phyloP scores from a whole-genome alignment of 2,888 invertebrate genomes.

The Phaedon cochleariae region DNA sequence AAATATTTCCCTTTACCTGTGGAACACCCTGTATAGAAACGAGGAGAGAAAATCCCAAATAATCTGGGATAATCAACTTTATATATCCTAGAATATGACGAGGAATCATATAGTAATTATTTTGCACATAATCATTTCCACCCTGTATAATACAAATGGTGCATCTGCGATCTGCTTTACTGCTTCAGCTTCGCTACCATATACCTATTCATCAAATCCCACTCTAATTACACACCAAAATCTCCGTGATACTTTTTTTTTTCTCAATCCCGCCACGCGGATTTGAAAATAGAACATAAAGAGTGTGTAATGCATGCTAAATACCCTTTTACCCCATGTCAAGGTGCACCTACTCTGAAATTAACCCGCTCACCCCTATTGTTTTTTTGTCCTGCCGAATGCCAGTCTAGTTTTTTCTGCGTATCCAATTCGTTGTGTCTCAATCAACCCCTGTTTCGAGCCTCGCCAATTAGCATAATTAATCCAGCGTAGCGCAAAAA shows the following conservation, averaged over 20 bases:
- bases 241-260: constrained; percentile 34
- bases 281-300: constrained; percentile 35
- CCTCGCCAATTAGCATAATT: constrained; percentile 44
- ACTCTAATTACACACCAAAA: constrained; percentile 35
- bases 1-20: too few relatives aligned
- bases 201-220: neutral
- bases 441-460: constrained; percentile 37
- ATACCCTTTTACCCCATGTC: constrained; percentile 38
- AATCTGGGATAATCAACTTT: too few relatives aligned
- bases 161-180: neutral
- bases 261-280: constrained; percentile 23
- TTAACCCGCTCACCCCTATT: constrained; percentile 42
- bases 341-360: constrained; percentile 39
- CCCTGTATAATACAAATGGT: neutral
- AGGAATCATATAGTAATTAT: too few relatives aligned
- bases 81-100: too few relatives aligned
- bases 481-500: constrained; percentile 42
- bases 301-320: constrained; percentile 41
- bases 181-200: neutral
- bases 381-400: constrained; percentile 39
- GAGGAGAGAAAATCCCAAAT: too few relatives aligned
- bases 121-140: too few relatives aligned
- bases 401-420: constrained; percentile 35
- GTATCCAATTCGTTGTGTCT: constrained; percentile 40
- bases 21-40: too few relatives aligned